A percentile compares a stretch with the other conserved stretches of the same genome.
phyloP scores from a whole-genome alignment of 1,140 invertebrate genomes.

The Thereuonema tuberculata region DNA sequence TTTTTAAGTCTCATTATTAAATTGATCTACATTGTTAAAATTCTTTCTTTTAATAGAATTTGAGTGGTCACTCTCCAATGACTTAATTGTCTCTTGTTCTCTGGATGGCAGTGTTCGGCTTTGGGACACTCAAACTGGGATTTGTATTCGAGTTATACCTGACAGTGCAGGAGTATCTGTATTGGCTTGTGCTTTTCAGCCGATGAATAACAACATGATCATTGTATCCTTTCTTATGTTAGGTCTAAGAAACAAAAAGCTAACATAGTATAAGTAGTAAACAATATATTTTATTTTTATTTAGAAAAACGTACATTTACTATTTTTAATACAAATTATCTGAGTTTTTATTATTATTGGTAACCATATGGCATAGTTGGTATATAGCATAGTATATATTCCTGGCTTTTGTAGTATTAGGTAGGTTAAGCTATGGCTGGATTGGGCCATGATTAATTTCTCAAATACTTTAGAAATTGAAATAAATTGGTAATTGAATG shows the following conservation, averaged over 20 bases:
- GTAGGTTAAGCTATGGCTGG: no score
- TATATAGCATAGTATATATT: no score
- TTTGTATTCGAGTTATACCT: constrained; percentile 47
- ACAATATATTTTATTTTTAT: no score
- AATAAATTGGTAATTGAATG: no score
- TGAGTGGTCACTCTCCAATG: constrained; percentile 77
- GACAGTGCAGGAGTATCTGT: constrained; percentile 49
- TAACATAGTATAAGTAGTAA: no score
- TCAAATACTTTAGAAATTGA: no score
- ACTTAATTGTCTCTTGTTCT: constrained; percentile 62
- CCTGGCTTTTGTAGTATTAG: no score
- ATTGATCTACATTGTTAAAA: no score
- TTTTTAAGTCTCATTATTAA: constrained; percentile 1
- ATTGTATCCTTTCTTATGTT: constrained; percentile 63
- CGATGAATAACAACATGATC: constrained; percentile 76
- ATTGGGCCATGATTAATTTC: no score
- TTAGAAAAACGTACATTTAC: neutral
- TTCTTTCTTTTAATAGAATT: constrained; percentile 41
- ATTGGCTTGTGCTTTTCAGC: constrained; percentile 64
- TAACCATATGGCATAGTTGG: no score
- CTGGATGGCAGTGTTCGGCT: constrained; percentile 57
- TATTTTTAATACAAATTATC: no score
- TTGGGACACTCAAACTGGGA: constrained; percentile 46
- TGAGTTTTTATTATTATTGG: no score
- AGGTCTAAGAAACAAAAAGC: neutral